Evolutionary conservation across 2,797 vertebrate genomes (phyloP), one percentile per base, ranked within the genome.

Genomic region (Cottoperca gobio): DNA sequence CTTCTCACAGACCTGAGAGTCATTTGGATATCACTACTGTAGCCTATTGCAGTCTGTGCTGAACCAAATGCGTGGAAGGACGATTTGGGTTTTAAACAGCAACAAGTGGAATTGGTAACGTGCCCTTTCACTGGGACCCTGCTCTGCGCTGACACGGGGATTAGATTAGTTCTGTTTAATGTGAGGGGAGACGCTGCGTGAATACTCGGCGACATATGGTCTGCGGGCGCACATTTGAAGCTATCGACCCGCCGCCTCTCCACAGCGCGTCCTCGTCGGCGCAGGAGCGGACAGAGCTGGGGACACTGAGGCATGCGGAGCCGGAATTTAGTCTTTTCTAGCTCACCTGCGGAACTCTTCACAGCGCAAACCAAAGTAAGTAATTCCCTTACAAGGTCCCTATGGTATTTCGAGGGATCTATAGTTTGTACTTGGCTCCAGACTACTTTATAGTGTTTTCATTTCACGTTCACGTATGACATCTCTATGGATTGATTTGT

Each of bases 231-330:
- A 70, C 61, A 46, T 55, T 39, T 46, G 49, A 79, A 79, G 58
- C 71, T 26, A 43, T 33, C 62, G 65, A 79, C 49, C 50, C 33
- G 12, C 55, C 33, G 73, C 53, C 52, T 76, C 65, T 81, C 77
- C 81, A 73, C 68, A 24, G 85, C 69, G 81, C 76, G 73, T 90
- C 86, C 73, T 86, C 79, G 26, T 66, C 28, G 85, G 72, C 70
- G 74, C 81, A 69, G 83, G 84, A 83, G 72, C 71, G 81, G 55
- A 87, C 66, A 54, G 61, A 85, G 58, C 16, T 46, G 33, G 65
- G 70, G 86, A 88, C 86, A 55, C 79, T 82, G 86, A 93, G 93
- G 91, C 92, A 94, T 94, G 94, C 89, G 70, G 86, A 93, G 77
- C 69, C 88, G 43, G 72, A 77, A 82, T 88, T 89, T 66, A 24